phyloP scores from a whole-genome alignment of 2,888 invertebrate genomes.

The Gymnocheta viridis region DNA sequence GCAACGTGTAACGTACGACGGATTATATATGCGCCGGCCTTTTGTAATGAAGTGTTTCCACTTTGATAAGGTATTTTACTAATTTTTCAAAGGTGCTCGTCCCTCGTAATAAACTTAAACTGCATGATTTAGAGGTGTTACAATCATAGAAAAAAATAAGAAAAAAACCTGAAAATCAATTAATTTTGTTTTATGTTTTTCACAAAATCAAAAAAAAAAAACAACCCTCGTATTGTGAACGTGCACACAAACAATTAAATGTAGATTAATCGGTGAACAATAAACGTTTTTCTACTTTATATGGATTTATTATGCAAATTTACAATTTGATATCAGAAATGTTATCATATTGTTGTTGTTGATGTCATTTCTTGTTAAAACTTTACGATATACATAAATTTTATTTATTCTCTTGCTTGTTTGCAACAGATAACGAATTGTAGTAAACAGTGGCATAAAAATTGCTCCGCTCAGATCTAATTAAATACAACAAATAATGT shows the following conservation, averaged over 20 bases:
- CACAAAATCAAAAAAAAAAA: neutral
- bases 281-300: conserved; percentile 25
- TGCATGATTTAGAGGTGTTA: no score
- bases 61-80: no score
- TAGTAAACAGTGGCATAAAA: neutral
- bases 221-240: neutral
- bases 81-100: no score
- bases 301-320: conserved; percentile 60
- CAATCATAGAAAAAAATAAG: no score
- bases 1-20: neutral
- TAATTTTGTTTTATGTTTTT: no score
- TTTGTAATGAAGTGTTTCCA: neutral
- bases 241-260: conserved; percentile 60
- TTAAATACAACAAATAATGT: neutral
- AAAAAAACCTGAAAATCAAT: no score
- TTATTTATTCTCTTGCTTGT: neutral
- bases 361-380: neutral
- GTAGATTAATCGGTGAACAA: conserved; percentile 55
- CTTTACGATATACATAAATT: conserved; percentile 4
- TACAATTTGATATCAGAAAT: conserved; percentile 19
- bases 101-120: no score
- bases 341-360: neutral
- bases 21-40: neutral
- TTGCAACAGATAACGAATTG: conserved; percentile 37
- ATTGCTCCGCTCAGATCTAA: neutral